Evolutionary conservation across 2,888 invertebrate species (phyloP).

Genomic region (Oxyscelio sp.): DNA sequence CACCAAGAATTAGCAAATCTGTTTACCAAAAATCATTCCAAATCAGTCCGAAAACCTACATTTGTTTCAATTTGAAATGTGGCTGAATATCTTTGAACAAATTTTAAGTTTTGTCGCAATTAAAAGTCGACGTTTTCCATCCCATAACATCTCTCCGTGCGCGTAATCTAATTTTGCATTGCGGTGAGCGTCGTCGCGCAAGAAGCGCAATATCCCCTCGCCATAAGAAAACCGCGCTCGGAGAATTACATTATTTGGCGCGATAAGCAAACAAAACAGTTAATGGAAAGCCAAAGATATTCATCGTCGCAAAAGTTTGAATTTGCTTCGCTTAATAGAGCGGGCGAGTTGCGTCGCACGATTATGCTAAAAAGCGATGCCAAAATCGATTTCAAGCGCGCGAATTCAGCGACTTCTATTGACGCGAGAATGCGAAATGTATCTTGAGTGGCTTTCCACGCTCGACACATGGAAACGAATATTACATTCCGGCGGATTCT

Average conservation of each 20-base stretch:
- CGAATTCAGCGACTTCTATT: conserved; percentile 58
- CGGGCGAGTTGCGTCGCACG: conserved; percentile 14
- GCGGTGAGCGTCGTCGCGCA: conserved; percentile 2
- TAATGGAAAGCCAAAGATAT: conserved; percentile 63
- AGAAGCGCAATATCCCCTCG: conserved; percentile 51
- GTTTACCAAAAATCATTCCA: too few species aligned
- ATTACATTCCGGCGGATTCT: conserved; percentile 41
- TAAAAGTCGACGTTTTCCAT: conserved; percentile 10
- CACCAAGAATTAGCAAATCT: too few species aligned
- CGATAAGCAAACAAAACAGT: conserved; percentile 67
- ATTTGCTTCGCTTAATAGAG: conserved; percentile 47
- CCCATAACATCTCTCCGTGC: neutral
- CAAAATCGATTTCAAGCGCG: conserved; percentile 58
- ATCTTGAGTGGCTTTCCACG: conserved; percentile 68
- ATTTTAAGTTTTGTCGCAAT: conserved; percentile 10
- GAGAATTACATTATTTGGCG: conserved; percentile 56
- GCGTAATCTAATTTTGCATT: conserved; percentile 45
- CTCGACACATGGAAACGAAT: conserved; percentile 41
- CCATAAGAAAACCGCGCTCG: conserved; percentile 28
- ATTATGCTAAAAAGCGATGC: conserved; percentile 53
- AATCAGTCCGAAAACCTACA: too few species aligned
- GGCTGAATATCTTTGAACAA: too few species aligned
- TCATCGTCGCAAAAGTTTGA: conserved; percentile 62
- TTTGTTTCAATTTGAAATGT: too few species aligned
- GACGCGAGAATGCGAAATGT: conserved; percentile 59